Base-by-base conservation (phyloP, 2,113 vertebrate genomes). In the Larimichthys polyactis region DNA sequence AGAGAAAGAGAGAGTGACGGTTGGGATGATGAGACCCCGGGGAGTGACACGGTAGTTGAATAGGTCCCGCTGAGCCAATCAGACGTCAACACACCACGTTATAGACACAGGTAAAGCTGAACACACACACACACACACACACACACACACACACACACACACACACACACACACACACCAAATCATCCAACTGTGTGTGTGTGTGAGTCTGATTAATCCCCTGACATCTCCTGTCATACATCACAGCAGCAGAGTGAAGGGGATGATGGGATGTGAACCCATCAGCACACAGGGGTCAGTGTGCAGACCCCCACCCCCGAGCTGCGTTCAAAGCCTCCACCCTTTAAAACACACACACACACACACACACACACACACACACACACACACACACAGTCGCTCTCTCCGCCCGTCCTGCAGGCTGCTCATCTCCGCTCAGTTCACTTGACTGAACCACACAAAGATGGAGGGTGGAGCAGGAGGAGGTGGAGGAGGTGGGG, bases 1-100 rank as follows among this genome's bases (percentile, higher is more conserved):
- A 40, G 22, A n/a, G 19, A 57, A 16, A 52, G 55, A 52, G 83
- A 52, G 79, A 57, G 65, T 51, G 85, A 65, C 52, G n/a, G 85
- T 87, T 88, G 69, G 86, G 79, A 84, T 88, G 89, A 91, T 83
- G 88, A 87, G 75, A 77, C 92, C 79, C 91, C 27, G 36, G 91
- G 88, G 90, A 91, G 16, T 49, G 71, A 79, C 78, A 8, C 32
- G 43, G 73, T 82, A 43, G 76, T 32, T 78, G 59, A 83, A 82
- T 74, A 36, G 66, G 76, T 68, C 54, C 52, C 16, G 15, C 49
- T 27, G 44, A 79, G 90, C 78, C 71, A 86, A 87, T 85, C 75
- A 67, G 59, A 75, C 14, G 20, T 82, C 86, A 86, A 71, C 89
- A 78, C 75, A 71, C 9, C 16, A 32, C 76, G 64, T 64, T 16